phyloP scores from a whole-genome alignment of 1,140 invertebrate species.

The Cheumatopsyche charites region DNA sequence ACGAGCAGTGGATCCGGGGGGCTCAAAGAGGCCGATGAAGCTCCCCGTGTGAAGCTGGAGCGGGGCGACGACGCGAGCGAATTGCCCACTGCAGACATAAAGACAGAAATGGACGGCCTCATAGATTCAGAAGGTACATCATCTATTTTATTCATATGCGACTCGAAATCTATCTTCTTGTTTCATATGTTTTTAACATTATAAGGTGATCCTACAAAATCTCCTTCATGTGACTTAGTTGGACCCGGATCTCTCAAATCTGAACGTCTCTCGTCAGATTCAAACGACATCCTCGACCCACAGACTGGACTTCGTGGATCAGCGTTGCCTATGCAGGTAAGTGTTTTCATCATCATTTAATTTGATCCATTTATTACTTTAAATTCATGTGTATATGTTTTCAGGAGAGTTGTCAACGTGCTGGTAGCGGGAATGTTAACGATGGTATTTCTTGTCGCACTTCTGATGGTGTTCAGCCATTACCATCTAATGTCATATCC shows the following conservation, averaged over 20 bases:
- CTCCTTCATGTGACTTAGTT: constrained; percentile 59
- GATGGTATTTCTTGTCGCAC: constrained; percentile 57
- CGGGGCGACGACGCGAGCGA: constrained; percentile 53
- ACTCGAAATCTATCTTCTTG: not conserved
- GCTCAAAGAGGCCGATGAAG: constrained; percentile 60
- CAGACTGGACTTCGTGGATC: constrained; percentile 59
- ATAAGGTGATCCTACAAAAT: constrained; percentile 60
- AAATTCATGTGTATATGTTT: constrained; percentile 7
- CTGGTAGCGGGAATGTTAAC: constrained; percentile 55
- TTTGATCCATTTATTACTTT: not conserved
- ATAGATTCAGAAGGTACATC: constrained; percentile 60
- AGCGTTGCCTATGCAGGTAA: constrained; percentile 57
- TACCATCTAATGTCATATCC: constrained; percentile 77
- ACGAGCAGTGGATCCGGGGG: constrained; percentile 57
- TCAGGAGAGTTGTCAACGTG: constrained; percentile 46
- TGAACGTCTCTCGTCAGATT: constrained; percentile 60
- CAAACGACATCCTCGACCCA: constrained; percentile 61
- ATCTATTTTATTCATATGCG: not conserved
- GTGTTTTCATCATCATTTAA: not conserved
- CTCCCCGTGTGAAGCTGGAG: constrained; percentile 59
- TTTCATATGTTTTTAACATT: constrained; percentile 3
- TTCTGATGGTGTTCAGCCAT: constrained; percentile 70
- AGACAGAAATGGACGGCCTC: constrained; percentile 61
- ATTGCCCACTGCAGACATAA: constrained; percentile 59
- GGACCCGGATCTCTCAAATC: constrained; percentile 61